Conservation (phyloP, 2,113 vertebrate species). For the Gasterosteus aculeatus region DNA sequence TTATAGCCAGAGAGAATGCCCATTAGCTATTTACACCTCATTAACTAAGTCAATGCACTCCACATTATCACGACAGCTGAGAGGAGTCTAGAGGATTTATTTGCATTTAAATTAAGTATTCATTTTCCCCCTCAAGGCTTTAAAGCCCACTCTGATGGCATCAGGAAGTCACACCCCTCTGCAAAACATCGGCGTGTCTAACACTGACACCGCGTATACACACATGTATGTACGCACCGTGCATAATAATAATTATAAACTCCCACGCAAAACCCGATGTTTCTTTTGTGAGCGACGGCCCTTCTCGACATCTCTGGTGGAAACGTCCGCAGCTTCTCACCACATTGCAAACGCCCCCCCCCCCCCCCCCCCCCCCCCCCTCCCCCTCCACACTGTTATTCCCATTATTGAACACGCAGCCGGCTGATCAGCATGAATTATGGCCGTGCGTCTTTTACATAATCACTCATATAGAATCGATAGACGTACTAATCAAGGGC, state of each 20-base stretch:
- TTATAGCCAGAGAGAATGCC: slow-evolving; percentile 54
- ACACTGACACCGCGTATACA: background rate
- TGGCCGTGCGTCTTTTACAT: slow-evolving; percentile 72
- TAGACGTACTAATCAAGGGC: slow-evolving; percentile 77
- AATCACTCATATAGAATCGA: slow-evolving; percentile 74
- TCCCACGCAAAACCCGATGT: background rate
- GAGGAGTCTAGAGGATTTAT: slow-evolving; percentile 66
- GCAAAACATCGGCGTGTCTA: slow-evolving; percentile 41
- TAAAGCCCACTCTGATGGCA: slow-evolving; percentile 52
- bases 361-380: slow-evolving; percentile 3
- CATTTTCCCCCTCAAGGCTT: slow-evolving; percentile 59
- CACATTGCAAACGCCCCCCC: slow-evolving; percentile 18
- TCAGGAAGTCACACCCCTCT: slow-evolving; percentile 25
- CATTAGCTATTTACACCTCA: slow-evolving; percentile 77
- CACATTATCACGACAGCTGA: slow-evolving; percentile 71
- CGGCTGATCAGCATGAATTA: slow-evolving; percentile 71
- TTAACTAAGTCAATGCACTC: slow-evolving; percentile 73
- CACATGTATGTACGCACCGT: background rate
- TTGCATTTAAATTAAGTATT: slow-evolving; percentile 75
- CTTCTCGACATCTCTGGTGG: slow-evolving; percentile 16
- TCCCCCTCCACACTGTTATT: slow-evolving; percentile 13
- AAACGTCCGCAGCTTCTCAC: background rate
- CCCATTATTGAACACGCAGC: slow-evolving; percentile 36
- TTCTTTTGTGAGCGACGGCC: slow-evolving; percentile 2
- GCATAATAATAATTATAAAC: slow-evolving; percentile 18